Evolutionary conservation across 2,113 vertebrate species (phyloP).

Genomic region (Oncorhynchus gorbuscha): DNA sequence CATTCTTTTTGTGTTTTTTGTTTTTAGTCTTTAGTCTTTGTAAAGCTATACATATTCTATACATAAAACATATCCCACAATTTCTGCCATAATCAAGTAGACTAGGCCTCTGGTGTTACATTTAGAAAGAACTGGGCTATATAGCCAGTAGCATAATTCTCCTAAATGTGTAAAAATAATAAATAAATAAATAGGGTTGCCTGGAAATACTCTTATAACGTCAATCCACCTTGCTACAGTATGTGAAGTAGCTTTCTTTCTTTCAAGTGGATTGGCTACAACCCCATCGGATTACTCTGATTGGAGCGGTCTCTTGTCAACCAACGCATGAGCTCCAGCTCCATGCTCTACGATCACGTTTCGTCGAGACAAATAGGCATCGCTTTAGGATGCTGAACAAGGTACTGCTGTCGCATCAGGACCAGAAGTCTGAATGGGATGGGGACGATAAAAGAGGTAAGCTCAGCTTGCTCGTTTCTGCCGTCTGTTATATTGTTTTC

Average conservation of each 20-base stretch:
- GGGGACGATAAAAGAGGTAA: constrained; percentile 62
- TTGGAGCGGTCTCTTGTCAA: constrained; percentile 59
- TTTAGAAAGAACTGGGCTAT: neutral
- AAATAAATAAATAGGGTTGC: neutral
- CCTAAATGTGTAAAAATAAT: neutral
- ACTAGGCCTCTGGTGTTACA: neutral
- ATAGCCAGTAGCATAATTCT: neutral
- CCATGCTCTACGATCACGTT: constrained; percentile 49
- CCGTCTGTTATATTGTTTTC: neutral
- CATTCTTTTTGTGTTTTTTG: too few species aligned
- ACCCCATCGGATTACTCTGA: constrained; percentile 45
- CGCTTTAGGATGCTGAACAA: constrained; percentile 63
- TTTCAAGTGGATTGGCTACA: constrained; percentile 59
- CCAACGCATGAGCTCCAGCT: constrained; percentile 38
- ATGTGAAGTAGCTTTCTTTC: constrained; percentile 16
- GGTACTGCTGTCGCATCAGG: constrained; percentile 57
- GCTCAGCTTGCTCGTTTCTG: constrained; percentile 23
- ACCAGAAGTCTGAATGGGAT: constrained; percentile 64
- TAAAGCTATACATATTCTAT: too few species aligned
- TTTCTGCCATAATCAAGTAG: neutral
- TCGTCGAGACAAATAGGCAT: constrained; percentile 48
- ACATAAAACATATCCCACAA: too few species aligned
- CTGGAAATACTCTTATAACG: constrained; percentile 63
- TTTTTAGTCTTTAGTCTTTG: too few species aligned
- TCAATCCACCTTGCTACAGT: constrained; percentile 75